Evolutionary conservation across 1,140 invertebrate genomes (phyloP), one percentile per base, ranked within the genome.

Genomic region (Sesamia nonagrioides): DNA sequence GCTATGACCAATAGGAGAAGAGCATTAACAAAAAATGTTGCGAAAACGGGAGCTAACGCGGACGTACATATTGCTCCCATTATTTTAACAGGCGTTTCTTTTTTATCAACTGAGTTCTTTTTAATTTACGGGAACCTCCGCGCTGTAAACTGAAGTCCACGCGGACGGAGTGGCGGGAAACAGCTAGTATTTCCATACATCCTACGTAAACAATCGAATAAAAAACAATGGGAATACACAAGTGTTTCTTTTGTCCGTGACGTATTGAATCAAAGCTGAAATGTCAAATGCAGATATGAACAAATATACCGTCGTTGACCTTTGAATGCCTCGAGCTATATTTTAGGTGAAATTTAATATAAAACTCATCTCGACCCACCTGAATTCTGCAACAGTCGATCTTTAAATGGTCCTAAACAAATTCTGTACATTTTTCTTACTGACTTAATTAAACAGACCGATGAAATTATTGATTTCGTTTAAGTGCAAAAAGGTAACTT

Each of bases 331-430:
- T 58, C 2, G 56, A 35, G 21, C 13, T 15, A 33, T 15, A 13
- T 33, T 33, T 33, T 58, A 11, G 33, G 27, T 58, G 17, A 33
- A 58, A 48, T 58, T 33, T 11, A 33, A 58, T 58, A 58, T 33
- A 56, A 58, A 9, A 33, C 33, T 1, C 27, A n/a, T 9, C 15
- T 6, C 5, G 15, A 58, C 56, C 56, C 27, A 58, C 56, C 56
- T 58, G 21, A 58, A 48, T 48, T 48, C 45, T 48, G 18, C 33
- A 37, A 40, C 35, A n/a, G 35, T 21, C 11, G 35, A 8, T 15
- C 60, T 37, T n/a, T n/a, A 37, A 61, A 61, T 21, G 60, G 35
- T 61, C 35, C 60, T 61, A 61, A 61, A 61, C 35, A 61, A 61
- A 61, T 33, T 33, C 35, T 5, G 18, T n/a, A 40, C 52, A 61